Percentiles rank a stretch among this genome's conserved stretches.
phyloP scores from a whole-genome alignment of 2,888 invertebrate genomes.

The Cyclophora albipunctata region DNA sequence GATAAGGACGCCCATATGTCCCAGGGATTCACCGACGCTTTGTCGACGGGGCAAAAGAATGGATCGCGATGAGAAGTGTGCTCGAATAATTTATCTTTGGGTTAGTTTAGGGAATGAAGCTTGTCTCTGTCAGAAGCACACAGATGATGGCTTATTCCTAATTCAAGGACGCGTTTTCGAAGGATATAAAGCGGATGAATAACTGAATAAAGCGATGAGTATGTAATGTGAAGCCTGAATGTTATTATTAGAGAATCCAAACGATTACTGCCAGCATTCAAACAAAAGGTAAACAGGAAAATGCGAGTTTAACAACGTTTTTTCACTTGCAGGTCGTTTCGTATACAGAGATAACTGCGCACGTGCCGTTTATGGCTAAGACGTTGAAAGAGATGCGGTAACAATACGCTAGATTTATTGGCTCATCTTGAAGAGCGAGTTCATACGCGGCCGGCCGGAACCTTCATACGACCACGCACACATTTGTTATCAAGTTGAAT shows the following conservation, averaged over 20 bases:
- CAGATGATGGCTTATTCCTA: constrained; percentile 57
- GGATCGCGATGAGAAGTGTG: constrained; percentile 64
- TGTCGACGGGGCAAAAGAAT: constrained; percentile 58
- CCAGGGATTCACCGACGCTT: constrained; percentile 58
- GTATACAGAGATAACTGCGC: constrained; percentile 54
- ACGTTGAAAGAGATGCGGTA: constrained; percentile 48
- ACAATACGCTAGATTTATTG: constrained; percentile 61
- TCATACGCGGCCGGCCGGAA: constrained; percentile 48
- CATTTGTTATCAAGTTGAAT: constrained; percentile 39
- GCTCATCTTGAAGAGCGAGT: constrained; percentile 51
- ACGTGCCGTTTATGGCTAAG: constrained; percentile 62
- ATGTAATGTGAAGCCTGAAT: constrained; percentile 33
- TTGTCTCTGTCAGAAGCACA: constrained; percentile 44
- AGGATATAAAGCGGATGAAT: constrained; percentile 53
- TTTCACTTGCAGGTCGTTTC: constrained; percentile 53
- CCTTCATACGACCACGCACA: constrained; percentile 13
- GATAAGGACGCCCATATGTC: constrained; percentile 60
- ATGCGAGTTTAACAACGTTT: constrained; percentile 46
- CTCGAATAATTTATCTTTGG: constrained; percentile 66
- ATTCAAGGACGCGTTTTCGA: constrained; percentile 55
- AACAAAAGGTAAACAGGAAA: constrained; percentile 39
- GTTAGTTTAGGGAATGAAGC: constrained; percentile 58
- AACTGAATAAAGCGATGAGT: constrained; percentile 57
- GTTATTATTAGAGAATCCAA: constrained; percentile 23
- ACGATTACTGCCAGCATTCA: constrained; percentile 33